Evolutionary conservation across 2,797 vertebrate genomes (phyloP), one percentile per base, ranked within the genome.

Genomic region (Peromyscus nudipes): DNA sequence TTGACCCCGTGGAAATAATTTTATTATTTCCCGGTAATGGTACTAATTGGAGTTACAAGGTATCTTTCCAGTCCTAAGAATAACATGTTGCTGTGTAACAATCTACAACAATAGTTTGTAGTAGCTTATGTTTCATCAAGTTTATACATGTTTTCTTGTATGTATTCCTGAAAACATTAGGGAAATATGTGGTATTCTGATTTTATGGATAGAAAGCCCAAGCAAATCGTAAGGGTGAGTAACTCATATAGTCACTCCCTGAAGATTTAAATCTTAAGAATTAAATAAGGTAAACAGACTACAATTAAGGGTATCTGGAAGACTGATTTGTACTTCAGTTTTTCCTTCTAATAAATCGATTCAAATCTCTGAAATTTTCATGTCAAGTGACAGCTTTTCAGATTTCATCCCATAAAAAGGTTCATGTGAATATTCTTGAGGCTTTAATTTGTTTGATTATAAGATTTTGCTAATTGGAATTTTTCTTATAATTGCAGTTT

Each of bases 391-490:
- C 43, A 84, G 31, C 73, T 97, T 96, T 95, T 94, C 69, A 89
- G 75, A 92, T 96, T 95, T 92, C 43, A 67, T 84, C 52, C 21
- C 17, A 86, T 89, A 34, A 85, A 95, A 95, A 83, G 40, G 65
- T 96, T 88, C 86, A 93, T 96, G 1, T 96, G 71, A 79, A 69
- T 86, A 89, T 91, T 64, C 14, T 73, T 71, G 37, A 92, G 60
- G 73, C 52, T 94, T 98, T 77, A 67, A 71, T 85, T 96, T 94
- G 65, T 94, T 93, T 96, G 90, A 34, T 57, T 96, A 23, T 80
- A 83, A 95, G 57, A 89, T 96, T 95, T 97, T 88, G 62, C 67
- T 94, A 96, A 94, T 17, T 29, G 46, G 9, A 92, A 29, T 65
- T 95, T 94, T 91, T 95, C 55, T 84, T 92, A 75, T 10, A 46